Percentiles rank a stretch among this genome's conserved stretches.
phyloP scores from a whole-genome alignment of 2,888 invertebrate species.

The Caprella mutica region DNA sequence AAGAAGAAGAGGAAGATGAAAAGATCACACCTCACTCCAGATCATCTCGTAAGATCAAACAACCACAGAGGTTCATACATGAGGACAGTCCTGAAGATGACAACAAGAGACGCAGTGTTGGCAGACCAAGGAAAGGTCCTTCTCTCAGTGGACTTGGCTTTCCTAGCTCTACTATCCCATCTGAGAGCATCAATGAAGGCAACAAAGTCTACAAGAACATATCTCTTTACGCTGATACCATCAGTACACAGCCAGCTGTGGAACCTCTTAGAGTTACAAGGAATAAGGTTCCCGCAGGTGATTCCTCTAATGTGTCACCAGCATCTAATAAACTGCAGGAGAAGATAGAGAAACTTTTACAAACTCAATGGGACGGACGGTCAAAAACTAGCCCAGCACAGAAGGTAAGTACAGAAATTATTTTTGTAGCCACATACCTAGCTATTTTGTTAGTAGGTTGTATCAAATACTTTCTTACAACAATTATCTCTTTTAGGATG shows the following conservation, averaged over 20 bases:
- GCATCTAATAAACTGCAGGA: slow-evolving; percentile 24
- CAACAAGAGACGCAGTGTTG: background rate
- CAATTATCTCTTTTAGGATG: too few species aligned
- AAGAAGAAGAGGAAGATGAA: background rate
- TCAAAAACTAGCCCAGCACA: too few species aligned
- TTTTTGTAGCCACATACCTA: too few species aligned
- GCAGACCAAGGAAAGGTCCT: background rate
- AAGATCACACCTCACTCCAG: too few species aligned
- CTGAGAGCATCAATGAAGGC: too few species aligned
- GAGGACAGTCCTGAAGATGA: background rate
- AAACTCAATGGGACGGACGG: slow-evolving; percentile 32
- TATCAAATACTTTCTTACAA: too few species aligned
- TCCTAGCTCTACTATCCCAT: too few species aligned
- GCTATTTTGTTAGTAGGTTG: too few species aligned
- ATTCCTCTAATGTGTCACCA: background rate
- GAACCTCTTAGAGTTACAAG: background rate
- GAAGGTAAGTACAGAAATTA: too few species aligned
- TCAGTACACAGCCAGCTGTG: background rate
- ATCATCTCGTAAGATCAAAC: too few species aligned
- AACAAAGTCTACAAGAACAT: slow-evolving; percentile 1
- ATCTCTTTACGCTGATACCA: slow-evolving; percentile 7
- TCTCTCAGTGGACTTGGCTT: background rate
- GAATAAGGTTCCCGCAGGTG: too few species aligned
- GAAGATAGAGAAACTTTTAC: slow-evolving; percentile 30
- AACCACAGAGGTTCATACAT: too few species aligned